A percentile compares a stretch with the other conserved stretches of the same genome.
Conservation (phyloP, 2,113 vertebrate genomes). For the Mobula birostris region DNA sequence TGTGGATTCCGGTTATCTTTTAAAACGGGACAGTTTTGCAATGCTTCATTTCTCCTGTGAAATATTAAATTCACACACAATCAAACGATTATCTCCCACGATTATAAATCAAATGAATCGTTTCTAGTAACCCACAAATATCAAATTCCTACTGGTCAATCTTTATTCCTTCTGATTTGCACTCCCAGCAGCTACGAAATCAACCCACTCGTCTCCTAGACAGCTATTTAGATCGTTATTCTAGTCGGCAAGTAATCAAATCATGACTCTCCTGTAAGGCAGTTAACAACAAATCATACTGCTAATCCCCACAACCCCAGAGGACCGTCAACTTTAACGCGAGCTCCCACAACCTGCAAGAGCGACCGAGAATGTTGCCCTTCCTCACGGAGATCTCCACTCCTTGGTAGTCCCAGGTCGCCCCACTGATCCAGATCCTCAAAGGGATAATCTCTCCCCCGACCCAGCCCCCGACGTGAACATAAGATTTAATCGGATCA, state of each 20-base stretch:
- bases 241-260: neutral
- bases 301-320: neutral
- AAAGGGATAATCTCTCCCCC: neutral
- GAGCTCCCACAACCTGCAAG: neutral
- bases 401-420: neutral
- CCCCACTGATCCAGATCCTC: neutral
- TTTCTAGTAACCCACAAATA: neutral
- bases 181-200: neutral
- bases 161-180: neutral
- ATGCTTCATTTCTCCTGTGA: neutral
- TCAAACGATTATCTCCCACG: neutral
- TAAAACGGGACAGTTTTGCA: neutral
- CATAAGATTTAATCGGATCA: neutral
- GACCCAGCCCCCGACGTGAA: no score
- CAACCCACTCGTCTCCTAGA: neutral
- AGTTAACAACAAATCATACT: neutral
- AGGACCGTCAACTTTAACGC: neutral
- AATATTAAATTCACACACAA: neutral
- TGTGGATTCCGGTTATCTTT: slow-evolving; percentile 23
- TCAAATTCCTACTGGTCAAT: neutral
- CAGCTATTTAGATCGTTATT: neutral
- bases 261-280: neutral
- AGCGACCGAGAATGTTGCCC: no score
- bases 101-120: neutral
- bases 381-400: neutral